Conservation (phyloP, 2,113 vertebrate species). For the Mormyrus lacerda region DNA sequence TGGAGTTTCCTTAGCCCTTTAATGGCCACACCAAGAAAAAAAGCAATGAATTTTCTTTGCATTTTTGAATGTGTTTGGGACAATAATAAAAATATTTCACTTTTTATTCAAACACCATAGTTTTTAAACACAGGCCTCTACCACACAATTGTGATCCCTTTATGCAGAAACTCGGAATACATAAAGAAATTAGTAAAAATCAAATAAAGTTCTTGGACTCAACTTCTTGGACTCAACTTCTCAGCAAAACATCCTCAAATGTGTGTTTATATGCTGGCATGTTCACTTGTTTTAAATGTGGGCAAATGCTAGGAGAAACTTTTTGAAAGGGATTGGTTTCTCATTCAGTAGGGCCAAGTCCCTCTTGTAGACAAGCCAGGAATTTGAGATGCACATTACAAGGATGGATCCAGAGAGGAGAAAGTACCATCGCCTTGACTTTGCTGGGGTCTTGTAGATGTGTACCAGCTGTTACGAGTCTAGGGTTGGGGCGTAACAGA, state of each 20-base stretch:
- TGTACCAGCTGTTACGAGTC: slow-evolving; percentile 30
- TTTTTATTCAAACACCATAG: background rate
- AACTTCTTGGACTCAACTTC: too few relatives aligned
- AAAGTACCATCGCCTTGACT: slow-evolving; percentile 21
- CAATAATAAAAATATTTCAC: background rate
- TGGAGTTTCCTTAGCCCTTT: too few relatives aligned
- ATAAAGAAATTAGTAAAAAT: background rate
- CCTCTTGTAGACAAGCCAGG: slow-evolving; percentile 27
- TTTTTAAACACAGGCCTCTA: slow-evolving; percentile 15
- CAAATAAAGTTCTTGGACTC: too few relatives aligned
- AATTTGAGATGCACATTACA: slow-evolving; percentile 27
- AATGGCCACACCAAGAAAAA: too few relatives aligned
- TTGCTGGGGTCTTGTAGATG: slow-evolving; percentile 26
- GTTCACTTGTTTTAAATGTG: background rate
- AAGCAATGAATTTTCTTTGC: background rate
- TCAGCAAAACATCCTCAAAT: too few relatives aligned
- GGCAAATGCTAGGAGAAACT: too few relatives aligned
- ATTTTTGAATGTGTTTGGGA: background rate
- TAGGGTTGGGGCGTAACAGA: too few relatives aligned
- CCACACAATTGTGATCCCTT: slow-evolving; percentile 3
- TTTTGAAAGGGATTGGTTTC: background rate
- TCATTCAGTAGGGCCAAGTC: background rate
- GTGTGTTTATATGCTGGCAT: slow-evolving; percentile 17
- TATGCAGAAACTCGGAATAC: background rate
- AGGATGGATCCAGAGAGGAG: slow-evolving; percentile 6